These are phyloP conservation scores for Pycnonotus jocosus DNA, from an alignment of 2,113 vertebrate species.

Conservation along the genomic window DNA sequence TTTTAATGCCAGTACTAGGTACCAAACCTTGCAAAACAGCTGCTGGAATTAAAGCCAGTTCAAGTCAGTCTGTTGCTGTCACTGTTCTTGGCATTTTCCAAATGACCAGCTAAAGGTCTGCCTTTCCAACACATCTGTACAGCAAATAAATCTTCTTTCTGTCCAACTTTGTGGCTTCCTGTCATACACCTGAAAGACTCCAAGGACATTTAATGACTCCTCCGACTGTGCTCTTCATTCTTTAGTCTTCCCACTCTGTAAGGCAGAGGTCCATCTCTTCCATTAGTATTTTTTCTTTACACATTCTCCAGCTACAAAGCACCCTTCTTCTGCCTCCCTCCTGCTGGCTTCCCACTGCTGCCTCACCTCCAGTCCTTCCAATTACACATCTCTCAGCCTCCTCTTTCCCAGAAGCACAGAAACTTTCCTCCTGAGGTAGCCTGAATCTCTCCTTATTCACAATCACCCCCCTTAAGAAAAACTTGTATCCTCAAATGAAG, in stretches of 20 bases:
- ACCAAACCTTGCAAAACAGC: background rate
- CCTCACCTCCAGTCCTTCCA: background rate
- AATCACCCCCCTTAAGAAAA: background rate
- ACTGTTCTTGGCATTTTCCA: background rate
- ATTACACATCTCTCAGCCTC: background rate
- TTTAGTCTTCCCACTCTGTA: background rate
- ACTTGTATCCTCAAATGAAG: background rate
- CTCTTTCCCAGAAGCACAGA: background rate
- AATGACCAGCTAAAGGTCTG: background rate
- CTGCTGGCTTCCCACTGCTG: background rate
- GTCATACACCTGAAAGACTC: background rate
- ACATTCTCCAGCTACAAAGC: background rate
- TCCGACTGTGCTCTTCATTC: background rate
- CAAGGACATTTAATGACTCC: background rate
- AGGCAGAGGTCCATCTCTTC: background rate
- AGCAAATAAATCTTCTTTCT: background rate
- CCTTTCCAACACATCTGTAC: background rate
- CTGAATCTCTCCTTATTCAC: background rate
- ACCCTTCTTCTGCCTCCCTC: background rate
- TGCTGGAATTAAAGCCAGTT: background rate
- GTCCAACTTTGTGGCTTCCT: background rate
- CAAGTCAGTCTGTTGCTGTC: background rate
- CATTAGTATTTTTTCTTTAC: background rate
- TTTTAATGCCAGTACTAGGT: background rate
- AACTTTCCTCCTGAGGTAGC: background rate